Base-by-base conservation (phyloP, 2,797 vertebrate species). In the Coendou prehensilis region DNA sequence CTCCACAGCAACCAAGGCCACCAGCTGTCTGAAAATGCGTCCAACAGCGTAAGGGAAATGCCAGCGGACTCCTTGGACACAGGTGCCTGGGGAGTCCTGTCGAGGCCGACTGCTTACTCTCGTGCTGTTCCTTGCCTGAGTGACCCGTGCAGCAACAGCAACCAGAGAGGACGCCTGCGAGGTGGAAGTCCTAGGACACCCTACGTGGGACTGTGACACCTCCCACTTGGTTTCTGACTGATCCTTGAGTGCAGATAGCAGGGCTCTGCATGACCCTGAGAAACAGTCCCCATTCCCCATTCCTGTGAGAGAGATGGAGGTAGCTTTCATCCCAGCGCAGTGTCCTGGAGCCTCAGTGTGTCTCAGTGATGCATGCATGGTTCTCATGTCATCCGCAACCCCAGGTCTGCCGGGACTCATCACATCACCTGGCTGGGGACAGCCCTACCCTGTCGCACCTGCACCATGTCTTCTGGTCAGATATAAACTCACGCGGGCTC, bases 261-360 rank as follows among this genome's bases (percentile, higher is more conserved):
- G 63, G 28, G 13, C 26, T 76, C 22, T 56, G 22, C 37, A 6
- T 33, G 61, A 11, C 67, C 67, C 61, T 37, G 3, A 45, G 52
- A 52, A n/a, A 52, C 0, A 26, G 56, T 23, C 37, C 28, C 22
- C 50, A 23, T 1, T 2, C 28, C 20, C 18, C 41, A 1, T 1
- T 61, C 30, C 41, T 6, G 0, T 15, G 17, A 20, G n/a, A 61
- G 1, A 45, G 17, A 61, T 2, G 1, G 10, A 2, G 10, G 22
- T 18, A 57, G 85, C n/a, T 81, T 63, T 33, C 5, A 50, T n/a
- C 5, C 50, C 37, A 18, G 41, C 28, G 81, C 54, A 30, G 50
- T 0, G 8, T 57, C 2, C 8, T 3, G 5, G 15, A 52, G 54
- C 50, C 50, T 17, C 84, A 33, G 47, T 5, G 3, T 9, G 73